Base-by-base conservation (phyloP, 2,797 vertebrate genomes). In the Borostomias antarcticus region DNA sequence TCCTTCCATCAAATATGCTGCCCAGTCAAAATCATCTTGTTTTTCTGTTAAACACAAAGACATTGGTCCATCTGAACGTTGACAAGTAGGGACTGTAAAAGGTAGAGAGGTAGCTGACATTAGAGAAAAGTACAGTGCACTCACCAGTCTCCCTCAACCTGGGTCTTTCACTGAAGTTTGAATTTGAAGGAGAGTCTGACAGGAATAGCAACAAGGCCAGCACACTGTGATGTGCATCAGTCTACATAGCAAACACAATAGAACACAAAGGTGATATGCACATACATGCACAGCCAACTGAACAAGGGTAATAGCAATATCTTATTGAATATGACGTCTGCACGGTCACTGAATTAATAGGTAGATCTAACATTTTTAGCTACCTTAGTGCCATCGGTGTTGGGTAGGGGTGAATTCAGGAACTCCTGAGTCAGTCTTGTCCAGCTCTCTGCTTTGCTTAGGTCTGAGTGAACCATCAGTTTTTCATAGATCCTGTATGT, bases 401-500 rank as follows among this genome's bases (percentile, higher is more conserved):
- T 91, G 0, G 93, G 92, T 57, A 99, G 92, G 0, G 95, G 90
- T 0, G 92, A 93, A 73, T 90, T 93, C 62, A 98, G 89, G 86
- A 99, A 99, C 72, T 95, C 94, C 5, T 95, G 89, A 28, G 95
- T 98, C 77, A 99, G 83, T 60, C 91, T 93, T 78, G 82, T 93
- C 98, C 96, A 99, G 76, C 95, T 98, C 76, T 91, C 94, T 60
- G 98, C 97, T 92, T 98, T 99, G 80, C 84, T 88, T 68, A 97
- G 81, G 76, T 99, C 97, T 25, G 98, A 99, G 84, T 99, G 96
- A 72, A 99, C 88, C 90, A 96, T 83, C 59, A 99, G 90, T 81
- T 98, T 99, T 75, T 98, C 97, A 70, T 98, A 88, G 86, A 99
- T 96, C 74, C 98, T 99, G 0, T n/a, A n/a, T n/a, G n/a, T n/a